Base-by-base conservation (phyloP, 1,140 invertebrate genomes). In the Globodera ellingtonae region DNA sequence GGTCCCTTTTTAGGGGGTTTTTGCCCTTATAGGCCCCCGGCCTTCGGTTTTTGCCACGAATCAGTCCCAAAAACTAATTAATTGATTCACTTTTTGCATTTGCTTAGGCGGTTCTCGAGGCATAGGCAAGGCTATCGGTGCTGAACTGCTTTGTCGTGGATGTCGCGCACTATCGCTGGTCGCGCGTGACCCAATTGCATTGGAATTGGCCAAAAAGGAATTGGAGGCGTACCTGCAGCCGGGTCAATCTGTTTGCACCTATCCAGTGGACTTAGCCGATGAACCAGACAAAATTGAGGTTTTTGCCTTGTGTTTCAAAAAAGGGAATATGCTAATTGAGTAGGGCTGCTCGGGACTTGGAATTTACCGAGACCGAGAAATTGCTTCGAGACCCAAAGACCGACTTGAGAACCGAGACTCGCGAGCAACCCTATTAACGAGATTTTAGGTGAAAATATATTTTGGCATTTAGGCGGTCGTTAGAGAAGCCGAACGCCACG, bases 41-140 rank as follows among this genome's bases (percentile, higher is more conserved):
- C n/a, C n/a, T 82, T 18, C 70, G 74, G 73, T 73, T 83, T 9
- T 10, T 35, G 6, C 9, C 9, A 76, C 24, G 18, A 72, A 69
- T 79, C 79, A 35, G 72, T 84, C 35, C 3, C 18, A 83, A 86
- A 50, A 83, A 79, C 15, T 62, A 3, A 0, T 62, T 15, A 59
- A 18, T 15, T 15, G 6, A 15, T 69, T 75, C 18, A 24, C 0
- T 75, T 56, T 24, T 18, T 46, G 35, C 46, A n/a, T 35, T 81
- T 24, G 13, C 83, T 80, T 95, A 46, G 96, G 96, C 71, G 96
- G 96, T 50, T 98, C 96, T 0, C 96, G 94, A 91, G 96, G 96
- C 7, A 98, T 98, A 84, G 96, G 96, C 5, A 94, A 95, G 90
- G 92, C 93, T 70, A 88, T 95, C 24, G 96, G 95, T 0, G 91